Conservation (phyloP, 1,140 invertebrate species). For the Leguminivora glycinivorella region DNA sequence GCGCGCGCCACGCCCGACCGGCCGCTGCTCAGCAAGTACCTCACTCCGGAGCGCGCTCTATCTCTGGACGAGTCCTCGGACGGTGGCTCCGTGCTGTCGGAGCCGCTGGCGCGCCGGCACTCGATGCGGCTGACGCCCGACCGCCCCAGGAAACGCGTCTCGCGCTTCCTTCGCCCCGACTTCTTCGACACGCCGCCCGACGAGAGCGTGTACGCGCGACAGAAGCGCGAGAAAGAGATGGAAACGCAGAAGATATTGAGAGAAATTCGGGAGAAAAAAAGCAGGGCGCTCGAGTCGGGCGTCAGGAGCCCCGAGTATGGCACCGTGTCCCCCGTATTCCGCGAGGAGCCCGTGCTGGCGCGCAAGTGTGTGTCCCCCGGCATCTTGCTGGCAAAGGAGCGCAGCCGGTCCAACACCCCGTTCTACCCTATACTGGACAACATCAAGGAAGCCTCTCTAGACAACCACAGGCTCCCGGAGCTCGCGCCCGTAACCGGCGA, state of each 20-base stretch:
- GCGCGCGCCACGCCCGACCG: constrained; percentile 71
- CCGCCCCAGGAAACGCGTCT: constrained; percentile 80
- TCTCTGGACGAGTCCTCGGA: constrained; percentile 64
- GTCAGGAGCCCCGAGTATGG: constrained; percentile 47
- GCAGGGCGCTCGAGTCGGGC: constrained; percentile 63
- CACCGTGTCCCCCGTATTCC: constrained; percentile 44
- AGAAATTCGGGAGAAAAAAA: constrained; percentile 82
- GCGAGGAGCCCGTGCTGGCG: constrained; percentile 48
- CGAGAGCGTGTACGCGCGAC: constrained; percentile 84
- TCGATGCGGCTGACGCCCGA: constrained; percentile 59
- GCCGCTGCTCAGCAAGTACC: constrained; percentile 80
- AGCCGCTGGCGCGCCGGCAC: constrained; percentile 68
- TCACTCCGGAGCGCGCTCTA: constrained; percentile 60
- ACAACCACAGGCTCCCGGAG: constrained; percentile 32
- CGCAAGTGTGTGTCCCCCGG: constrained; percentile 69
- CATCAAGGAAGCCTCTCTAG: constrained; percentile 64
- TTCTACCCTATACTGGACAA: constrained; percentile 76
- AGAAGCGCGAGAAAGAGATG: constrained; percentile 83
- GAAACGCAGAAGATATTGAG: constrained; percentile 83
- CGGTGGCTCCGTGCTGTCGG: constrained; percentile 57
- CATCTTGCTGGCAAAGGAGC: constrained; percentile 59
- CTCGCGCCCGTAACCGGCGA: constrained; percentile 28
- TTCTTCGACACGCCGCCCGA: constrained; percentile 87
- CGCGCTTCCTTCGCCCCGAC: constrained; percentile 87
- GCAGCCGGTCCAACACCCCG: constrained; percentile 73